These are phyloP conservation scores for Pocillopora grandis DNA, from an alignment of 92 coral and sea anemone genomes.

Conservation along the genomic window DNA sequence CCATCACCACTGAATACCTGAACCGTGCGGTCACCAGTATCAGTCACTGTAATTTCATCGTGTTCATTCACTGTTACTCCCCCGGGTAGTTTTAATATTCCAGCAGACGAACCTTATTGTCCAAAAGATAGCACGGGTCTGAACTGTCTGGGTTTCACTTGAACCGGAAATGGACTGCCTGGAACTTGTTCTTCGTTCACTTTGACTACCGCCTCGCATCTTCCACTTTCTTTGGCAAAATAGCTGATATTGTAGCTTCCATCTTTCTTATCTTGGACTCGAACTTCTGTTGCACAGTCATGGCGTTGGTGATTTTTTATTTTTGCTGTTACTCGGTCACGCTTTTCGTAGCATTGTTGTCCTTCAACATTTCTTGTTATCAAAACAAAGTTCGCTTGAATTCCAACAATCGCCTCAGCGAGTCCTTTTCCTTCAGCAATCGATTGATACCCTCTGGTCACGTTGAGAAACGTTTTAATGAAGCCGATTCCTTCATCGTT, in stretches of 20 bases:
- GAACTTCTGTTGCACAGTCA: too few relatives aligned
- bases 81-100: background rate
- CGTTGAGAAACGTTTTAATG: too few relatives aligned
- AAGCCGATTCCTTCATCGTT: background rate
- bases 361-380: constrained; percentile 33
- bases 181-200: too few relatives aligned
- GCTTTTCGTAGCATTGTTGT: background rate
- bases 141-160: background rate
- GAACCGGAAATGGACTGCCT: too few relatives aligned
- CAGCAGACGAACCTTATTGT: constrained; percentile 11
- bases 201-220: too few relatives aligned
- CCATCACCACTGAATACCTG: background rate
- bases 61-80: constrained; percentile 33
- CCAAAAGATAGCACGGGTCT: background rate
- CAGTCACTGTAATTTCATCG: constrained; percentile 30
- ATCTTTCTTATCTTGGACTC: too few relatives aligned
- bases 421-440: background rate
- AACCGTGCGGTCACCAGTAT: background rate
- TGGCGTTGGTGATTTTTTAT: background rate
- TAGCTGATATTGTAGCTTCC: too few relatives aligned
- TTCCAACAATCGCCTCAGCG: background rate
- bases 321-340: background rate
- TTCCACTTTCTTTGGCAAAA: too few relatives aligned
- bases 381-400: background rate
- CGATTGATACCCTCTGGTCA: background rate